Evolutionary conservation across 2,113 vertebrate species (phyloP), one percentile per base, ranked within the genome.

Genomic region (Prolemur simus): DNA sequence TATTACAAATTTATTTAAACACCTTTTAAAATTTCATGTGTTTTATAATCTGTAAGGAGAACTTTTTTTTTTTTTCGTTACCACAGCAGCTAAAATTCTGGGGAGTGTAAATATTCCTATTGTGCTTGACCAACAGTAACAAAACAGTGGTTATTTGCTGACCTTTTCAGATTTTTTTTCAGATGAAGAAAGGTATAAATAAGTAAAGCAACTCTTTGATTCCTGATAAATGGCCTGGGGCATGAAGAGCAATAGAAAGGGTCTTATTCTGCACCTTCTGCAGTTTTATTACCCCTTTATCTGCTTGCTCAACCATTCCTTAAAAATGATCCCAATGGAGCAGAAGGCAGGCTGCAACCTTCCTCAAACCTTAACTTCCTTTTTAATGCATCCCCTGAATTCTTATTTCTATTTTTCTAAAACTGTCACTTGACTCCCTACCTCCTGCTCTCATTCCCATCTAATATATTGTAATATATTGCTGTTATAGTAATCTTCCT

Each of bases 161-260:
- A 89, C 56, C 93, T 81, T 97, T 95, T 90, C 88, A 83, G 63
- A 93, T 84, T 37, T 81, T 88, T 88, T 97, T 93, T 64, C 60
- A 96, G 86, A 42, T 39, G 42, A 83, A 29, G 37, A 85, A 89
- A 94, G 74, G 32, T 85, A 73, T 94, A 96, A 95, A 88, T 94
- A 95, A 96, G 86, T 97, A 96, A 97, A 93, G 54, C 34, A 74
- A 8, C 77, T 87, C 74, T 97, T 92, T 97, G 93, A 94, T 95
- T 96, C 47, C 54, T 95, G 74, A 47, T 93, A 84, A 92, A 84
- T 80, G 56, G 47, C 49, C 56, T 94, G 47, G 64, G 74, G 47
- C 20, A 47, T 80, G 54, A 86, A 84, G 37, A 88, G 52, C 32
- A 91, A 25, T 49, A 81, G 37, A 69, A 80, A 37, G 47, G 64